A percentile compares a stretch with the other conserved stretches of the same genome.
Evolutionary conservation across 37 sponge, comb jelly and placozoan genomes (phyloP).

Genomic region (Diacarnus erythraeanus): DNA sequence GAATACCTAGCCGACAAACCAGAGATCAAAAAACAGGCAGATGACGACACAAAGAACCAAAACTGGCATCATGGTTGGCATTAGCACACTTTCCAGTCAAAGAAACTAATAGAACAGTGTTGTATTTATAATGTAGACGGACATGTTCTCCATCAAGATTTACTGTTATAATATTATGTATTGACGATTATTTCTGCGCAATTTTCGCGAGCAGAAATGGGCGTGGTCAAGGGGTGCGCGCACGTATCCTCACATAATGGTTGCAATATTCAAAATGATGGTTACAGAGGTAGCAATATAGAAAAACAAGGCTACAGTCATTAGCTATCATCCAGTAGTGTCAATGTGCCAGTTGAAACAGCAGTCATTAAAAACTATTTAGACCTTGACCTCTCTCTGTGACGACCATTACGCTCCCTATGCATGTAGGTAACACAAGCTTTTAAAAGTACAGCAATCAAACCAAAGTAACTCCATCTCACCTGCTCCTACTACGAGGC

Average conservation of each 20-base stretch:
- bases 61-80: constrained; percentile 37
- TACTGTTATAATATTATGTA: too few species aligned
- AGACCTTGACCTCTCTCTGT: constrained; percentile 8
- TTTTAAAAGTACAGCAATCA: not conserved
- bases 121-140: too few species aligned
- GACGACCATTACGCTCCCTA: constrained; percentile 22
- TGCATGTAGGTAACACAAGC: too few species aligned
- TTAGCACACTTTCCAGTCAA: not conserved
- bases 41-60: constrained; percentile 67
- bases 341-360: not conserved
- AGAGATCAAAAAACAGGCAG: constrained; percentile 61
- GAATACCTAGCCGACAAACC: constrained; percentile 81
- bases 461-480: too few species aligned
- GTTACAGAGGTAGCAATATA: too few species aligned
- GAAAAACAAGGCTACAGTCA: not conserved
- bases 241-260: too few species aligned
- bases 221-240: too few species aligned
- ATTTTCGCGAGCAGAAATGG: too few species aligned
- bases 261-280: too few species aligned
- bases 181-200: too few species aligned
- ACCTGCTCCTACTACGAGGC: constrained; percentile 25
- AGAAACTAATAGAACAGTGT: too few species aligned
- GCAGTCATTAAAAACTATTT: not conserved
- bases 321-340: not conserved
- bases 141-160: too few species aligned